Evolutionary conservation across 1,140 invertebrate species (phyloP).

Genomic region (Prorops nasuta): DNA sequence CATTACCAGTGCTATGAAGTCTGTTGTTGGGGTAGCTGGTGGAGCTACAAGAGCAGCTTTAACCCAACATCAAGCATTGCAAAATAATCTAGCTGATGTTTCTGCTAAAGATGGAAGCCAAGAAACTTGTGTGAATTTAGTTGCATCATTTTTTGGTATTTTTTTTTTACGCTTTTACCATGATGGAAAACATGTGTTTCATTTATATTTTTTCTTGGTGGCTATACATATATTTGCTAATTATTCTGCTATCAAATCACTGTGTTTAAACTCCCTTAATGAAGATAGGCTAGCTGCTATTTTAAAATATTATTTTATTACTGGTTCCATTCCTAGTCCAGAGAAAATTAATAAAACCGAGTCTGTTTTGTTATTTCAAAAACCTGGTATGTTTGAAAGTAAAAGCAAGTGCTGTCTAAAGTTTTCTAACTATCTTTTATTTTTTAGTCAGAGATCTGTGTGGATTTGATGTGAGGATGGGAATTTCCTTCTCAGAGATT

Average conservation of each 20-base stretch:
- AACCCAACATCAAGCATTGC: constrained; percentile 79
- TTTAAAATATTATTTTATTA: constrained; percentile 62
- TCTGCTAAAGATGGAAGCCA: constrained; percentile 95
- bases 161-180: constrained; percentile 71
- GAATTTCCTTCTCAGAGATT: constrained; percentile 56
- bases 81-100: constrained; percentile 74
- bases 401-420: too few relatives aligned
- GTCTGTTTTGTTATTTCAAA: constrained; percentile 59
- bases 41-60: constrained; percentile 89
- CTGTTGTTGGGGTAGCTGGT: constrained; percentile 84
- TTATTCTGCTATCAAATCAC: constrained; percentile 76
- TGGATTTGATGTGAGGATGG: constrained; percentile 57
- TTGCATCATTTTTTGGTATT: constrained; percentile 77
- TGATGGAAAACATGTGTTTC: constrained; percentile 58
- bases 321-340: constrained; percentile 54
- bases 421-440: constrained; percentile 42
- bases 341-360: constrained; percentile 60
- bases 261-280: constrained; percentile 78
- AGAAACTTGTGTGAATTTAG: constrained; percentile 90
- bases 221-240: constrained; percentile 81
- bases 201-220: constrained; percentile 73
- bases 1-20: constrained; percentile 68
- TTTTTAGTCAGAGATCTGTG: constrained; percentile 54
- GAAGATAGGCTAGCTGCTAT: constrained; percentile 69
- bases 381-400: constrained; percentile 43